phyloP scores from a whole-genome alignment of 1,140 invertebrate genomes.

The Pseudomyrmex cubaensis region DNA sequence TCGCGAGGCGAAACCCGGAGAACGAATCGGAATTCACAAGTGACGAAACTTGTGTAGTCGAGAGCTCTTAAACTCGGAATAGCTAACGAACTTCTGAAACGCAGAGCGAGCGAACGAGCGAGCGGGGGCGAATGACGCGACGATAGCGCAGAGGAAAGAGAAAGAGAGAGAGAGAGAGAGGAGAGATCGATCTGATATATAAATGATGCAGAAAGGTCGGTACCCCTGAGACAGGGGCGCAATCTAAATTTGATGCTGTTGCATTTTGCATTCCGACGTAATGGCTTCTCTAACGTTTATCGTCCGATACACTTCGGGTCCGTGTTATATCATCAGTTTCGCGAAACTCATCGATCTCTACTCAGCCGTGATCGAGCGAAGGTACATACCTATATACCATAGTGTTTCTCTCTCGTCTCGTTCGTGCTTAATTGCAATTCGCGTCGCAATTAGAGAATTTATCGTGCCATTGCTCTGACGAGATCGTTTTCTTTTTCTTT shows the following conservation, averaged over 20 bases:
- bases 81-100: slow-evolving; percentile 61
- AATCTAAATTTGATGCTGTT: slow-evolving; percentile 55
- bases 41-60: slow-evolving; percentile 61
- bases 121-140: background rate
- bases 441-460: slow-evolving; percentile 36
- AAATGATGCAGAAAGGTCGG: slow-evolving; percentile 61
- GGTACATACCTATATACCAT: too few relatives aligned
- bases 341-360: slow-evolving; percentile 15
- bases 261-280: slow-evolving; percentile 53
- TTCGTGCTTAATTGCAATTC: slow-evolving; percentile 10
- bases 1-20: background rate
- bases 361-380: background rate
- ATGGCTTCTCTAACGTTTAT: slow-evolving; percentile 54
- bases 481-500: background rate
- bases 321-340: slow-evolving; percentile 34
- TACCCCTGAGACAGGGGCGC: slow-evolving; percentile 55
- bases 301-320: background rate
- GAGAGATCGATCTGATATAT: slow-evolving; percentile 41
- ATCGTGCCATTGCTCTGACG: slow-evolving; percentile 8
- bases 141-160: background rate
- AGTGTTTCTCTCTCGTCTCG: background rate
- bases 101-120: background rate
- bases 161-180: background rate
- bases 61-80: slow-evolving; percentile 63
- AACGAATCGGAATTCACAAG: slow-evolving; percentile 63